phyloP scores from a whole-genome alignment of 2,113 vertebrate genomes.

The Vulpes ferrilata region DNA sequence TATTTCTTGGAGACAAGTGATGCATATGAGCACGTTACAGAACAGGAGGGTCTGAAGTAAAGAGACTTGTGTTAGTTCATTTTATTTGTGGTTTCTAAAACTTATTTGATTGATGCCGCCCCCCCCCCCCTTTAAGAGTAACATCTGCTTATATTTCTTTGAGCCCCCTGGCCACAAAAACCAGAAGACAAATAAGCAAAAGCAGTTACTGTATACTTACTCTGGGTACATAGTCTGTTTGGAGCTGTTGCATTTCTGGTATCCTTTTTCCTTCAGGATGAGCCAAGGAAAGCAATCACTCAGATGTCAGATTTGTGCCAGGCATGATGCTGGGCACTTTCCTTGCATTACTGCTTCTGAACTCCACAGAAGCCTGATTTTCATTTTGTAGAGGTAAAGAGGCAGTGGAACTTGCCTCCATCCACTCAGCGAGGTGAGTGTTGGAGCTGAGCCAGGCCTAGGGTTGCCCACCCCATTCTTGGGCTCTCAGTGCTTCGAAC shows the following conservation, averaged over 20 bases:
- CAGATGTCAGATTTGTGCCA: neutral
- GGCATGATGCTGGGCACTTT: neutral
- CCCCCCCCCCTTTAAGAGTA: neutral
- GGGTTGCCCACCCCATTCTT: too few relatives aligned
- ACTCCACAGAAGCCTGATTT: too few relatives aligned
- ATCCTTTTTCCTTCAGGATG: neutral
- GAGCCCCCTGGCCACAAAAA: neutral
- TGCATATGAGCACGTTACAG: neutral
- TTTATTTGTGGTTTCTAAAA: constrained; percentile 37
- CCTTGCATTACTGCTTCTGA: neutral
- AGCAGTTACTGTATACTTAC: neutral
- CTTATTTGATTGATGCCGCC: neutral
- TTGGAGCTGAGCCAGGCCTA: fast-evolving
- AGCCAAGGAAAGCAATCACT: neutral
- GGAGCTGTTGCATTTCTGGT: neutral
- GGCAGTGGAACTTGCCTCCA: neutral
- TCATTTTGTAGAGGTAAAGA: neutral
- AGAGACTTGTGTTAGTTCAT: neutral
- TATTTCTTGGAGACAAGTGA: neutral
- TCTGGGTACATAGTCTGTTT: neutral
- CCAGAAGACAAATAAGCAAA: neutral
- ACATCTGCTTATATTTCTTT: neutral
- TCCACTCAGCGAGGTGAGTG: neutral
- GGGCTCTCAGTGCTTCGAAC: neutral
- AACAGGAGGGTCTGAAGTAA: neutral